Evolutionary conservation across 2,797 vertebrate genomes (phyloP), one percentile per base, ranked within the genome.

Genomic region (Acrossocheilus wenchowensis): DNA sequence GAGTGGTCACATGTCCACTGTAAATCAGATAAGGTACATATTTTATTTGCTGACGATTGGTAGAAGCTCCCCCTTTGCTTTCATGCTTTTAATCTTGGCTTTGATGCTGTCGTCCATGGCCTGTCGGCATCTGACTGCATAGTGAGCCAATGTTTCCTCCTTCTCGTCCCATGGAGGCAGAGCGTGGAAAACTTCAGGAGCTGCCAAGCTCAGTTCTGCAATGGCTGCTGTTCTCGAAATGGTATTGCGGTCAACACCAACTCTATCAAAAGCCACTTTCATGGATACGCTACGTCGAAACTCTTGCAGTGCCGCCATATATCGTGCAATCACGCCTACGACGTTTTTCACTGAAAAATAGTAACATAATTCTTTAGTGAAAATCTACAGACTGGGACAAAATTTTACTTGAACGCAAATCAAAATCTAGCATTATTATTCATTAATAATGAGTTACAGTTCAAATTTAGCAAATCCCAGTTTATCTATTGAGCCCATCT

Each of bases 31-130:
- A 50, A 64, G 21, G 36, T 72, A 21, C 64, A 30, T 43, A 1
- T 36, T 74, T 92, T 81, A 93, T 90, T 94, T 94, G 89, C 93
- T 93, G 91, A 94, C 91, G 87, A 94, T 96, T 48, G 96, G 94
- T 93, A 95, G 89, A 88, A 91, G 92, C 9, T 89, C 93, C 14
- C 87, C 1, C 26, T 88, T 93, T 73, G 91, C 92, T 83, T 94
- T 95, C 93, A 94, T 94, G 26, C 50, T 87, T 89, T 95, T 94
- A 85, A 94, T 94, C 85, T 94, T 94, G 81, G 91, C 92, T 85
- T 92, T 93, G 15, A 94, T 93, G 90, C 64, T 91, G 62, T 94
- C 93, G 2, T 95, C 93, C 94, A 94, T 93, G 17, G 92, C 93
- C 88, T 94, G 93, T 3, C 91, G 81, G 73, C 92, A 94, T 83